Percentiles rank a stretch among this genome's conserved stretches.
These are phyloP conservation scores for Andricus curvator DNA, from an alignment of 2,888 invertebrate genomes.

Conservation along the genomic window DNA sequence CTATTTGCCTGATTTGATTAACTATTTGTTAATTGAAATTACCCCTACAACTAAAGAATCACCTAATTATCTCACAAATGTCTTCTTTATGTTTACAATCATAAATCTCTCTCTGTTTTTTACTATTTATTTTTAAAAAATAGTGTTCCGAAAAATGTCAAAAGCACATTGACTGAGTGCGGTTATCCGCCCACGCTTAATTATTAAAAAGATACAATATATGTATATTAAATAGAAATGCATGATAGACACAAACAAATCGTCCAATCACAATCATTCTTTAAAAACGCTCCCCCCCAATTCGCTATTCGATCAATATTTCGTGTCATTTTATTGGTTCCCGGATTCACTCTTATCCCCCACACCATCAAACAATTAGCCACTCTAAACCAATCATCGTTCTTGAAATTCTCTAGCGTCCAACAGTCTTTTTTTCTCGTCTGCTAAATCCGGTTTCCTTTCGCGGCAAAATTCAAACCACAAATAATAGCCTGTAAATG, in stretches of 20 bases:
- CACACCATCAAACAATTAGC: neutral
- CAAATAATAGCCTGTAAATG: neutral
- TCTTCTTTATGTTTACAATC: neutral
- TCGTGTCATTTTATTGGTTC: neutral
- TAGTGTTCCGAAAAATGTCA: neutral
- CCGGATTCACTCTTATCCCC: neutral
- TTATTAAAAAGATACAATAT: too few species aligned
- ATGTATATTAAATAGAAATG: too few species aligned
- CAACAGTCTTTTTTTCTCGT: neutral
- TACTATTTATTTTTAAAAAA: neutral
- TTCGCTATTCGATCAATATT: too few species aligned
- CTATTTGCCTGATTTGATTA: neutral
- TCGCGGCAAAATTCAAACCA: slow-evolving; percentile 11
- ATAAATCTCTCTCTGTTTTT: neutral
- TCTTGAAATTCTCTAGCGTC: neutral
- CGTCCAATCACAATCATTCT: neutral
- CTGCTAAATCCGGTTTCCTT: slow-evolving; percentile 26
- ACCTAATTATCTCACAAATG: neutral
- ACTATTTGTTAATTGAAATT: neutral
- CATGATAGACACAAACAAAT: neutral
- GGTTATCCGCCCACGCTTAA: too few species aligned
- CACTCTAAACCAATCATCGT: neutral
- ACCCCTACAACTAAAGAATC: neutral
- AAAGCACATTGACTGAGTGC: neutral
- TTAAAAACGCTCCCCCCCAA: too few species aligned